Conservation (phyloP, 1,140 invertebrate genomes). For the Camponotus vicinus region DNA sequence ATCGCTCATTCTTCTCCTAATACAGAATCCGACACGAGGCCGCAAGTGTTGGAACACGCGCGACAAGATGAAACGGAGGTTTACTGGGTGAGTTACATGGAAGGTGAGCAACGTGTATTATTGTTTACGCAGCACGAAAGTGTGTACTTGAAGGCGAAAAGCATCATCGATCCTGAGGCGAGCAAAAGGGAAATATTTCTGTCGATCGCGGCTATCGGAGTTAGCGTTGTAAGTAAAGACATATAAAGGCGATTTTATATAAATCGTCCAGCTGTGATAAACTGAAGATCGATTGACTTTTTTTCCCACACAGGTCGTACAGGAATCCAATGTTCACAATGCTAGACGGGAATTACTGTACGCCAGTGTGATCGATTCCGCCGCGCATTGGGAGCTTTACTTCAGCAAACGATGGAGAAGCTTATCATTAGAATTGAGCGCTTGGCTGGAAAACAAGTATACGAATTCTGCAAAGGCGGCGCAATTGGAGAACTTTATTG, state of each 20-base stretch:
- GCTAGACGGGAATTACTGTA: slow-evolving; percentile 88
- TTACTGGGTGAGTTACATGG: slow-evolving; percentile 94
- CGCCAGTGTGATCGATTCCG: slow-evolving; percentile 89
- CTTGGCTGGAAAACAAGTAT: slow-evolving; percentile 94
- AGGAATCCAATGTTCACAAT: slow-evolving; percentile 61
- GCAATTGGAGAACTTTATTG: slow-evolving; percentile 91
- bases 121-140: slow-evolving; percentile 94
- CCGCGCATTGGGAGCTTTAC: slow-evolving; percentile 93
- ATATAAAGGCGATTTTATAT: background rate
- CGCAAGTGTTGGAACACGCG: slow-evolving; percentile 78
- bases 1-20: slow-evolving; percentile 65
- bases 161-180: slow-evolving; percentile 90
- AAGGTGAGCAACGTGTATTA: slow-evolving; percentile 91
- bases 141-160: slow-evolving; percentile 89
- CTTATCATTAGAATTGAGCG: slow-evolving; percentile 91
- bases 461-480: slow-evolving; percentile 89
- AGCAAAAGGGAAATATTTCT: slow-evolving; percentile 90
- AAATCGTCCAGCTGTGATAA: background rate
- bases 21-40: slow-evolving; percentile 71
- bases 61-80: slow-evolving; percentile 89
- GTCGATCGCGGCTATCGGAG: slow-evolving; percentile 90
- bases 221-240: slow-evolving; percentile 87
- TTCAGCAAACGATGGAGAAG: slow-evolving; percentile 93
- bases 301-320: slow-evolving; percentile 64
- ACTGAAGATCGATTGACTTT: slow-evolving; percentile 29